Evolutionary conservation across 2,797 vertebrate genomes (phyloP).

Genomic region (Siniperca undulata): DNA sequence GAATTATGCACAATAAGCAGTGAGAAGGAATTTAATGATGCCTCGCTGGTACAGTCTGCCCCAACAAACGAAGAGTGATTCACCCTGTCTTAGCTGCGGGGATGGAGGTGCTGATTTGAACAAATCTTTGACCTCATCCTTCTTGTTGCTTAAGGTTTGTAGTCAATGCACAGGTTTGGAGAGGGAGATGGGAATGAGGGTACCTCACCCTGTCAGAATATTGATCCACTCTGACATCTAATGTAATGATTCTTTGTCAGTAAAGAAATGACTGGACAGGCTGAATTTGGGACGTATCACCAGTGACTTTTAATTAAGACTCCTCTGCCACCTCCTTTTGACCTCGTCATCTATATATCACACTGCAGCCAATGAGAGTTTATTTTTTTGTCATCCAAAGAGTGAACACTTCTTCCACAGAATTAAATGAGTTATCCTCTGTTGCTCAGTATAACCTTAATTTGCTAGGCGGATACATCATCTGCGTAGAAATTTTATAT

Average conservation of each 20-base stretch:
- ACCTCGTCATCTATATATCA: conserved; percentile 70
- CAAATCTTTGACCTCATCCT: conserved; percentile 84
- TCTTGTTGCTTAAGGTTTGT: conserved; percentile 78
- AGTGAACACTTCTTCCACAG: conserved; percentile 37
- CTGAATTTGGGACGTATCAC: conserved; percentile 75
- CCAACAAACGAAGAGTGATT: conserved; percentile 80
- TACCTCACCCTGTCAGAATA: conserved; percentile 81
- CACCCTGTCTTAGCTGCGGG: conserved; percentile 74
- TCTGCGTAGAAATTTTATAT: conserved; percentile 52
- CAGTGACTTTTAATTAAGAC: conserved; percentile 84
- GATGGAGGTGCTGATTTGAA: conserved; percentile 83
- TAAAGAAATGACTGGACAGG: conserved; percentile 76
- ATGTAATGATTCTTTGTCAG: conserved; percentile 85
- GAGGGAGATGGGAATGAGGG: conserved; percentile 59
- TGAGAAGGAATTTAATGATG: conserved; percentile 93
- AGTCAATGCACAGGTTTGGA: conserved; percentile 73
- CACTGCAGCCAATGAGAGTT: conserved; percentile 43
- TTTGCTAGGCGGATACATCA: conserved; percentile 58
- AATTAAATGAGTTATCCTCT: conserved; percentile 59
- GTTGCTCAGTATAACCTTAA: conserved; percentile 62
- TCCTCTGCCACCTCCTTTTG: conserved; percentile 71
- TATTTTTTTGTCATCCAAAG: conserved; percentile 56
- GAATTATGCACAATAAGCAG: conserved; percentile 93
- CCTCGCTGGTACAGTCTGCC: conserved; percentile 82
- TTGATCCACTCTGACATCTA: conserved; percentile 83